Base-by-base conservation (phyloP, 2,113 vertebrate species). In the Mesembrinibis cayennensis region DNA sequence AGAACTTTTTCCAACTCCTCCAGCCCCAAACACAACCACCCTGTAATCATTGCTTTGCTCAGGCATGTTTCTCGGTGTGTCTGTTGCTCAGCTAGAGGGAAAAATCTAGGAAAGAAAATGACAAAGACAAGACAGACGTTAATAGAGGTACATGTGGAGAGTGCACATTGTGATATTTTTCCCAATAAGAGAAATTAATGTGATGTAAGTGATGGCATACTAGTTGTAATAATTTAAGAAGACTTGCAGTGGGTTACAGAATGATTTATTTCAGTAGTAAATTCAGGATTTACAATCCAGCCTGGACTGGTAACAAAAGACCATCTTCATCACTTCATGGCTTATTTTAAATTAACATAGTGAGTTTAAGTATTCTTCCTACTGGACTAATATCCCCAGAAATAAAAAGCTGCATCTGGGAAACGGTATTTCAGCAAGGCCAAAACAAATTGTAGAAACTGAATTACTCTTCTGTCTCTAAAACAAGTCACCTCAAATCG, bases 31-130 rank as follows among this genome's bases (percentile, higher is more conserved):
- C 56, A 99, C 98, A 5, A 98, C 98, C 18, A 99, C 98, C 16
- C 98, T 97, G 86, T 99, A 99, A 92, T 99, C 98, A 7, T 99
- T 99, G 97, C 98, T 99, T 96, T 99, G 98, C 47, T 99, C 98
- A 4, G 98, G 98, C 98, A 99, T 99, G 89, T 74, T 98, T 98
- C 85, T 49, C 19, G 1, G n/a, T 71, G 50, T 49, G 30, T 82
- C 58, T 56, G 38, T 71, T 90, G 63, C 34, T 84, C 93, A 94
- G 34, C 34, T 69, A 71, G 13, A 56, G 21, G 11, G 16, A 30
- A 88, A 87, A 86, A 94, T 82, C 98, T 98, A 71, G 26, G 59
- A 74, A 85, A 84, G 17, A 83, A 87, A 85, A 80, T 59, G 73
- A 42, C 23, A 93, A 44, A 84, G 27, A 10, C 17, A 87, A 52